phyloP scores from a whole-genome alignment of 2,888 invertebrate genomes.

The Agriotes lineatus region DNA sequence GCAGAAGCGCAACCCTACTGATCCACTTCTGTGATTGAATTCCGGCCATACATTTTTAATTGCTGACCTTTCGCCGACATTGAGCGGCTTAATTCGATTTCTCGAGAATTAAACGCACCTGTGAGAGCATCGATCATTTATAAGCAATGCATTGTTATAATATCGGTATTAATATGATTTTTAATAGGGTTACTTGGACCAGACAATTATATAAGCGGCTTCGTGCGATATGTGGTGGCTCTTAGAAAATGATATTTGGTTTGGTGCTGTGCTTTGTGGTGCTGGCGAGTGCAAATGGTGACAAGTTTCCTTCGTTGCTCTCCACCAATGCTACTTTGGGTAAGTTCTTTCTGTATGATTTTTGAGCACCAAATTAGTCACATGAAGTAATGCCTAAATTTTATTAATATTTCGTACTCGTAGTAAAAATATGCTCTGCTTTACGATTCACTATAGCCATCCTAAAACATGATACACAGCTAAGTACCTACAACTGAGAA shows the following conservation, averaged over 20 bases:
- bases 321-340: constrained; percentile 82
- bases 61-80: constrained; percentile 39
- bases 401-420: too few species aligned
- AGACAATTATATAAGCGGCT: constrained; percentile 42
- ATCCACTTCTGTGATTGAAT: constrained; percentile 45
- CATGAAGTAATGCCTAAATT: too few species aligned
- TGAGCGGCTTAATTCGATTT: constrained; percentile 36
- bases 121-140: constrained; percentile 46
- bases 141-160: constrained; percentile 47
- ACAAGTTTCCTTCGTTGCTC: constrained; percentile 78
- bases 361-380: too few species aligned
- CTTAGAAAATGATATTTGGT: constrained; percentile 50
- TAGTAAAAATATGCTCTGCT: too few species aligned
- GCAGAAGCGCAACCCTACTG: constrained; percentile 2
- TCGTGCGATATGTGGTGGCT: constrained; percentile 22
- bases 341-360: constrained; percentile 58
- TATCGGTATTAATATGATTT: constrained; percentile 49
- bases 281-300: constrained; percentile 20
- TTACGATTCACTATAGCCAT: too few species aligned
- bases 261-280: constrained; percentile 42
- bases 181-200: constrained; percentile 42
- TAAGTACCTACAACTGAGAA: too few species aligned
- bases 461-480: too few species aligned
- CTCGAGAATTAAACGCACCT: constrained; percentile 37
- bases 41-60: constrained; percentile 46